A percentile compares a stretch with the other conserved stretches of the same genome.
These are phyloP conservation scores for Botia kubotai DNA, from an alignment of 2,797 vertebrate species.

Conservation along the genomic window DNA sequence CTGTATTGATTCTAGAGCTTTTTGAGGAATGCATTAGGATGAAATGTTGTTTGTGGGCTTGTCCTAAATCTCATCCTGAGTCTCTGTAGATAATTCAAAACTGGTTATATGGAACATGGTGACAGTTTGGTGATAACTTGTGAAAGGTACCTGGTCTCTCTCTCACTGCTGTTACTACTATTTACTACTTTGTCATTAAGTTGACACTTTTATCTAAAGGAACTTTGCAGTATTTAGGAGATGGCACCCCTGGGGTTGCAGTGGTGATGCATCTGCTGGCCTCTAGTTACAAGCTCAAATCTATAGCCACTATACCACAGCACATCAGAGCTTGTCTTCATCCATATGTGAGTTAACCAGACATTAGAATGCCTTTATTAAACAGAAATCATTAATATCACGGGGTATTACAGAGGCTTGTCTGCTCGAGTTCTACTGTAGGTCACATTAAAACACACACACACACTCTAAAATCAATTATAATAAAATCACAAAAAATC, in stretches of 20 bases:
- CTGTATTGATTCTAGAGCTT: slow-evolving; percentile 2
- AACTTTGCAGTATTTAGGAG: background rate
- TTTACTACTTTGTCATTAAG: slow-evolving; percentile 34
- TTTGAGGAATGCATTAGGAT: slow-evolving; percentile 13
- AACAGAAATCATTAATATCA: too few relatives aligned
- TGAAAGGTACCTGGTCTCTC: background rate
- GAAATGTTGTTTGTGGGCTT: slow-evolving; percentile 3
- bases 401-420: too few relatives aligned
- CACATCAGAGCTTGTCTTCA: background rate
- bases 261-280: slow-evolving; percentile 3
- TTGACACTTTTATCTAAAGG: slow-evolving; percentile 2
- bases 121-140: slow-evolving; percentile 11
- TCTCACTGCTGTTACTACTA: slow-evolving; percentile 5
- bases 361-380: background rate
- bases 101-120: background rate
- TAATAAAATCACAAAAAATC: too few relatives aligned
- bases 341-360: background rate
- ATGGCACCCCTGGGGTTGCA: background rate
- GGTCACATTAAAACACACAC: too few relatives aligned
- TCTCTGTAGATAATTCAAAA: background rate
- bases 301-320: background rate
- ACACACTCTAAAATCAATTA: too few relatives aligned
- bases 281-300: background rate
- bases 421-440: background rate
- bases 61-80: background rate